Conservation (phyloP, 1,140 invertebrate species). For the Cylas formicarius region DNA sequence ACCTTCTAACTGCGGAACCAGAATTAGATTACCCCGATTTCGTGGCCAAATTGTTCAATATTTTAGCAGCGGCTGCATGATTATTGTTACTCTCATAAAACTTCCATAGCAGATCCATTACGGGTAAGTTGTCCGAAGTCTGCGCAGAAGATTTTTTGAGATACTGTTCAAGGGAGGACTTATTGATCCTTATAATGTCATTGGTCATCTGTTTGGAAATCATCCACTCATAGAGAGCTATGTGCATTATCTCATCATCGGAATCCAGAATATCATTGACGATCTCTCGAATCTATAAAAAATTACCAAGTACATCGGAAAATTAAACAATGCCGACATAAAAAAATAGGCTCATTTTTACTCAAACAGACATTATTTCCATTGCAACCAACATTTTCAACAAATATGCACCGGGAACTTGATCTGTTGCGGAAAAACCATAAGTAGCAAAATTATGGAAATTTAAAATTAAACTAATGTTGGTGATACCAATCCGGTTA, state of each 20-base stretch:
- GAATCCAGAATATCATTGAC: constrained; percentile 42
- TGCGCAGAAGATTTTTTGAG: constrained; percentile 54
- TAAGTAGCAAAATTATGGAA: too few relatives aligned
- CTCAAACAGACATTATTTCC: too few relatives aligned
- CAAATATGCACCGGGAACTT: too few relatives aligned
- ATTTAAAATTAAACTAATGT: too few relatives aligned
- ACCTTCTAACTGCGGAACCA: constrained; percentile 5
- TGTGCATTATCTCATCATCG: constrained; percentile 83
- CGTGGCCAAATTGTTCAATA: constrained; percentile 81
- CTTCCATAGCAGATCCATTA: constrained; percentile 90
- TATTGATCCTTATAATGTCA: constrained; percentile 69
- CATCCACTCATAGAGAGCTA: constrained; percentile 91
- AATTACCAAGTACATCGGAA: neutral
- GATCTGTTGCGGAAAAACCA: too few relatives aligned
- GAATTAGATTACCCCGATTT: constrained; percentile 58
- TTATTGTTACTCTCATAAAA: constrained; percentile 90
- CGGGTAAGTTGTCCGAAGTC: constrained; percentile 50
- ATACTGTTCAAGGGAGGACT: constrained; percentile 77
- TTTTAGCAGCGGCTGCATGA: constrained; percentile 86
- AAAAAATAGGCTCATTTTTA: too few relatives aligned
- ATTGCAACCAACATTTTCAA: too few relatives aligned
- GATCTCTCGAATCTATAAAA: constrained; percentile 26
- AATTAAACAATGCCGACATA: too few relatives aligned
- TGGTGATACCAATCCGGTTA: too few relatives aligned
- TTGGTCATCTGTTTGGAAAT: constrained; percentile 67